These are phyloP conservation scores for Drosophila mulleri DNA, from an alignment of 2,888 invertebrate species.

Conservation along the genomic window DNA sequence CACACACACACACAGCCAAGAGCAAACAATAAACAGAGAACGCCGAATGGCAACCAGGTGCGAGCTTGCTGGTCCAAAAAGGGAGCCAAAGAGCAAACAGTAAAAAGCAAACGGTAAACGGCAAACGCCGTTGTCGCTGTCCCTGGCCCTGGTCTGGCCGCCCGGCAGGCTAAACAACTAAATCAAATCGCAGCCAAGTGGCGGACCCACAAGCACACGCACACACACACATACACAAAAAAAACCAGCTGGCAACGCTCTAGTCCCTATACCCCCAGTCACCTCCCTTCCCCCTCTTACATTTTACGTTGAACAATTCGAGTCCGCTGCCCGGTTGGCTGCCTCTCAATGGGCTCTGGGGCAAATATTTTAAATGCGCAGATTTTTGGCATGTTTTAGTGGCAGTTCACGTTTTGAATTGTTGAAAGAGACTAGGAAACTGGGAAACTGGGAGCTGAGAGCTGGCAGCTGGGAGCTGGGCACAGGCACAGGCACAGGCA, in stretches of 20 bases:
- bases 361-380: conserved; percentile 80
- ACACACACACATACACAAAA: neutral
- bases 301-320: conserved; percentile 45
- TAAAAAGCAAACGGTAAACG: conserved; percentile 13
- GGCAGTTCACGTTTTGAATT: conserved; percentile 80
- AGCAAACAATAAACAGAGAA: conserved; percentile 53
- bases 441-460: neutral
- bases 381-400: conserved; percentile 81
- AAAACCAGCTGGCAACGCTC: conserved; percentile 52
- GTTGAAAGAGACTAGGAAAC: conserved; percentile 60
- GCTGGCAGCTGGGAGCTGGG: too few species aligned
- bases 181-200: conserved; percentile 73
- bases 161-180: conserved; percentile 64
- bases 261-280: conserved; percentile 4
- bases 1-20: conserved; percentile 35
- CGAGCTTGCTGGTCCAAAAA: conserved; percentile 48
- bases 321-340: conserved; percentile 63
- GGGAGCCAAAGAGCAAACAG: conserved; percentile 40
- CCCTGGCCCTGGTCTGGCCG: conserved; percentile 21
- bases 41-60: conserved; percentile 52
- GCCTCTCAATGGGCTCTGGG: conserved; percentile 76
- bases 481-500: neutral
- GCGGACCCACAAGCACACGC: conserved; percentile 33
- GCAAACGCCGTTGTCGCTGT: conserved; percentile 16
- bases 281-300: neutral